Conservation (phyloP, 2,797 vertebrate species). For the Gastrophryne carolinensis region DNA sequence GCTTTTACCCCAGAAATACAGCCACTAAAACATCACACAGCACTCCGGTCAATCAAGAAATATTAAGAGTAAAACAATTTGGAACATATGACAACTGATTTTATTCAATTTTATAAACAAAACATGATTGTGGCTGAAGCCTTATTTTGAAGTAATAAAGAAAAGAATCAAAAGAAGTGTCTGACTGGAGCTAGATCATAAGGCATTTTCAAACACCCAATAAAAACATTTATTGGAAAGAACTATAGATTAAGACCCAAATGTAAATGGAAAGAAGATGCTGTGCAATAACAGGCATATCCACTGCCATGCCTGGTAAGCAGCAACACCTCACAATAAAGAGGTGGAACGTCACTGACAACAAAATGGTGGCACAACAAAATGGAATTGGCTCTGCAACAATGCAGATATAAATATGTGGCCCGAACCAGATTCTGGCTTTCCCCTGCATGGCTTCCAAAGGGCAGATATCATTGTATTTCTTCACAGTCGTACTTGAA, state of each 20-base stretch:
- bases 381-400: background rate
- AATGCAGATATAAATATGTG: conserved; percentile 7
- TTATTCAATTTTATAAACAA: background rate
- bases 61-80: too few species aligned
- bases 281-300: background rate
- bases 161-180: background rate
- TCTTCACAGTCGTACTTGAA: conserved; percentile 95
- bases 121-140: background rate
- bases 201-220: background rate
- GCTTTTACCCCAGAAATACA: too few species aligned
- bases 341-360: conserved; percentile 3
- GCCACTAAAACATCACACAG: too few species aligned
- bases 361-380: conserved; percentile 4
- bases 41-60: too few species aligned
- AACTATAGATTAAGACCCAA: background rate
- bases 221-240: conserved; percentile 1
- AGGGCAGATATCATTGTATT: conserved; percentile 71
- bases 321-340: background rate
- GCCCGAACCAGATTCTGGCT: conserved; percentile 6
- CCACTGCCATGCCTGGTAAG: conserved; percentile 5
- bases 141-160: background rate
- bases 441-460: conserved; percentile 54
- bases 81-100: too few species aligned
- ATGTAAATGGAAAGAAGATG: background rate
- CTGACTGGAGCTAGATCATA: background rate